Conservation (phyloP, 2,113 vertebrate genomes). For the Pseudorectes ferrugineus region DNA sequence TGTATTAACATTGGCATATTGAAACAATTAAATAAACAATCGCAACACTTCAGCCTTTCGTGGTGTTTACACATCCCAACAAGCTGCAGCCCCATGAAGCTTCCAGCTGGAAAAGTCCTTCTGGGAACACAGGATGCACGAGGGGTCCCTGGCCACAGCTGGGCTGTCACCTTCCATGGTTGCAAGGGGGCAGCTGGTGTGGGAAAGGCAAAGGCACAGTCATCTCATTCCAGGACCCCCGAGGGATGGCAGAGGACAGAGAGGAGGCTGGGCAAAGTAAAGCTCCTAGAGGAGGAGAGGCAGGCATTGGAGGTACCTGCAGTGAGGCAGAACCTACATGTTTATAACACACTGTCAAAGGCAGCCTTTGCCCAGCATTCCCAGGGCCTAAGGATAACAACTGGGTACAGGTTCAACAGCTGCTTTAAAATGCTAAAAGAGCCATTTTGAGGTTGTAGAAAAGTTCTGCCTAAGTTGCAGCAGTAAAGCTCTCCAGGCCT, state of each 20-base stretch:
- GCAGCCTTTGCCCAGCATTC: background rate
- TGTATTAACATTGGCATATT: background rate
- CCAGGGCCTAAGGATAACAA: background rate
- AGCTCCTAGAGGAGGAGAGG: background rate
- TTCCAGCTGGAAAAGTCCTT: background rate
- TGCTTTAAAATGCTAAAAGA: background rate
- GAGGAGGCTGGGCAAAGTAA: no score
- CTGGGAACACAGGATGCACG: rapidly evolving
- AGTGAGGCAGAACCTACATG: rapidly evolving
- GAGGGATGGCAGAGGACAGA: background rate
- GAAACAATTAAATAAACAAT: conserved; percentile 3
- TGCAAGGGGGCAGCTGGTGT: rapidly evolving
- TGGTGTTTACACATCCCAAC: background rate
- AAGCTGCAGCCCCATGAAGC: background rate
- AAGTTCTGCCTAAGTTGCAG: background rate
- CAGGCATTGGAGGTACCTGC: background rate
- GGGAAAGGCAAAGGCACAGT: background rate
- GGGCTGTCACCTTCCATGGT: rapidly evolving
- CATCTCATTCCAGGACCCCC: background rate
- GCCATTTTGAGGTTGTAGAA: background rate
- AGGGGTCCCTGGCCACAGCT: background rate
- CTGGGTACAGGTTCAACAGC: background rate
- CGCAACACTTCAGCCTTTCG: background rate
- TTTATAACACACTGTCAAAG: rapidly evolving
- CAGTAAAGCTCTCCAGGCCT: background rate